Base-by-base conservation (phyloP, 2,888 invertebrate species). In the Monopis laevigella region DNA sequence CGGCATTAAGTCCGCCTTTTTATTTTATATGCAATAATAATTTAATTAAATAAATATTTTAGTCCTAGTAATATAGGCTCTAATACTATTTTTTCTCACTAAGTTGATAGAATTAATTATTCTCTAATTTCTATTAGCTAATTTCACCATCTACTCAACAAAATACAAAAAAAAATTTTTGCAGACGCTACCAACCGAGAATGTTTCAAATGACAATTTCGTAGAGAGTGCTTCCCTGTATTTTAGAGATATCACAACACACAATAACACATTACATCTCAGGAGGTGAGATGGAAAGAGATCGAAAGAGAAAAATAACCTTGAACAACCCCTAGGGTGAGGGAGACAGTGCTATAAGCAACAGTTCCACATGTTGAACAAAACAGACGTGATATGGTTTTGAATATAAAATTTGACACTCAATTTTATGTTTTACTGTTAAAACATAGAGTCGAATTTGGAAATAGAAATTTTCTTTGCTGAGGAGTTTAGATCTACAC, bases 161-260 rank as follows among this genome's bases (percentile, higher is more conserved):
- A n/a, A n/a, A 4, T 11, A 38, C 8, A 16, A 35, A 14, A 35
- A 40, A 48, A 7, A 24, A 24, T 49, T 53, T 63, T 51, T 71
- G 62, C 65, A 51, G 51, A 49, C 78, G 40, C 47, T 74, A 67
- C 66, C 45, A 46, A 49, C 54, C 52, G 65, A 75, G 78, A 78
- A 74, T 70, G 75, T 74, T 81, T 75, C 75, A 80, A 80, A 81
- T 81, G 78, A 80, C 81, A 80, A 82, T 74, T 80, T 73, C 67
- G 71, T 65, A 73, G 68, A 68, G 75, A 81, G 78, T 75, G 78
- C 78, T 80, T 77, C 80, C 75, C 80, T 82, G 81, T 81, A 80
- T 81, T 81, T 78, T 68, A 70, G 68, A 80, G 81, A 80, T 81
- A 82, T 82, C 81, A 82, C 80, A 82, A 81, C 81, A 81, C 77